Conservation (phyloP, 2,888 invertebrate species). For the Diarsia brunnea region DNA sequence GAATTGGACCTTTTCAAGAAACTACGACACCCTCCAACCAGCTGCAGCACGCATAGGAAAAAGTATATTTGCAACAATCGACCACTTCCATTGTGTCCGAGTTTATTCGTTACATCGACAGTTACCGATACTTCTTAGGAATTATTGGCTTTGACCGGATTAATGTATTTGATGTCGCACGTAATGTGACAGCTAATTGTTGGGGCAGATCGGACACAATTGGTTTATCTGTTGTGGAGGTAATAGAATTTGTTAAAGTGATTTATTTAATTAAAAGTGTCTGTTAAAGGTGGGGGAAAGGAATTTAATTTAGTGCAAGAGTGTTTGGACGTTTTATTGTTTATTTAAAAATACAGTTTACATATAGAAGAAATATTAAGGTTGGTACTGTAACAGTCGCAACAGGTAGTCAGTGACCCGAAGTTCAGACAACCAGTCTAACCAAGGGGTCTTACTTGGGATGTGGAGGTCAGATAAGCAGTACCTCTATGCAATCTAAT, state of each 20-base stretch:
- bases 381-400: not conserved
- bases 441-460: too few species aligned
- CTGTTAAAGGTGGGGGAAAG: not conserved
- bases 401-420: too few species aligned
- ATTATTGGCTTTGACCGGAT: slow-evolving; percentile 63
- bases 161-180: slow-evolving; percentile 64
- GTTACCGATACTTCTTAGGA: slow-evolving; percentile 53
- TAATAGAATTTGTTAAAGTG: slow-evolving; percentile 20
- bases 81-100: slow-evolving; percentile 52
- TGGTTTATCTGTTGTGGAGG: slow-evolving; percentile 35
- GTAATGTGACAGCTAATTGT: slow-evolving; percentile 60
- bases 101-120: slow-evolving; percentile 59
- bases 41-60: slow-evolving; percentile 52
- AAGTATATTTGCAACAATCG: slow-evolving; percentile 62
- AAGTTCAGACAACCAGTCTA: too few species aligned
- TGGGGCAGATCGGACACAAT: slow-evolving; percentile 48
- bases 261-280: slow-evolving; percentile 32
- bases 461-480: too few species aligned
- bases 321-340: not conserved
- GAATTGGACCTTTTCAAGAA: not conserved
- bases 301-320: slow-evolving; percentile 20
- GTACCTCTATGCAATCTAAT: too few species aligned
- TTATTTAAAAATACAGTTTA: not conserved
- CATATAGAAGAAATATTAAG: not conserved
- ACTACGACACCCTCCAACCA: not conserved